These are phyloP conservation scores for Turnix velox DNA, from an alignment of 2,113 vertebrate genomes.

Conservation along the genomic window DNA sequence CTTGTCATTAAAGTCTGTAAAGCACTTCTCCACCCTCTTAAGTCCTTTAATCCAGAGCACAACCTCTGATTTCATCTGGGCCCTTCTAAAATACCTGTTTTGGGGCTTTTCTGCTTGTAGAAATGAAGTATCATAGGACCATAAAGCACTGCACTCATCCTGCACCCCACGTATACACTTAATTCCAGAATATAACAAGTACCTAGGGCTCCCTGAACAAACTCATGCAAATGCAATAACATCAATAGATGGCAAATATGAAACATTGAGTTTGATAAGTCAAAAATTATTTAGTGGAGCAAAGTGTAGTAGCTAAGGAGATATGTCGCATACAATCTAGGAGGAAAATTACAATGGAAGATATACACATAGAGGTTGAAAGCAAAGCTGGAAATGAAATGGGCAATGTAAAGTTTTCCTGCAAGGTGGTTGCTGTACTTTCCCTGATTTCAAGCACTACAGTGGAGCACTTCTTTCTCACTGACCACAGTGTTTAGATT, in stretches of 20 bases:
- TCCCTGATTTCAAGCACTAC: not conserved
- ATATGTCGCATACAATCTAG: not conserved
- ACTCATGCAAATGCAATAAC: not conserved
- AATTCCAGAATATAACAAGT: not conserved
- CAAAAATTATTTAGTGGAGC: not conserved
- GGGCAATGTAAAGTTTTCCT: not conserved
- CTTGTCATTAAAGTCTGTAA: not conserved
- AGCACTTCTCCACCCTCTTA: not conserved
- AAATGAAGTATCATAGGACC: not conserved
- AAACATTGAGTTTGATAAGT: not conserved
- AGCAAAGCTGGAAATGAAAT: not conserved
- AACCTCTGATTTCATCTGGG: not conserved
- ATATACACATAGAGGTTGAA: not conserved
- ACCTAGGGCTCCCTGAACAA: not conserved
- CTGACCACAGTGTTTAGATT: not conserved
- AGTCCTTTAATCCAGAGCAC: not conserved
- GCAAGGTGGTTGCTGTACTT: not conserved
- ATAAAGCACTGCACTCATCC: not conserved
- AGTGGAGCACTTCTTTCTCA: not conserved
- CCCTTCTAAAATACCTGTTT: not conserved
- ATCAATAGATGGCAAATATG: not conserved
- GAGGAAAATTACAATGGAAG: not conserved
- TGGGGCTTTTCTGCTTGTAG: not conserved
- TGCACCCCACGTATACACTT: not conserved
- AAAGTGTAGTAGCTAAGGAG: not conserved